Base-by-base conservation (phyloP, 1,140 invertebrate genomes). In the Megalopta genalis region DNA sequence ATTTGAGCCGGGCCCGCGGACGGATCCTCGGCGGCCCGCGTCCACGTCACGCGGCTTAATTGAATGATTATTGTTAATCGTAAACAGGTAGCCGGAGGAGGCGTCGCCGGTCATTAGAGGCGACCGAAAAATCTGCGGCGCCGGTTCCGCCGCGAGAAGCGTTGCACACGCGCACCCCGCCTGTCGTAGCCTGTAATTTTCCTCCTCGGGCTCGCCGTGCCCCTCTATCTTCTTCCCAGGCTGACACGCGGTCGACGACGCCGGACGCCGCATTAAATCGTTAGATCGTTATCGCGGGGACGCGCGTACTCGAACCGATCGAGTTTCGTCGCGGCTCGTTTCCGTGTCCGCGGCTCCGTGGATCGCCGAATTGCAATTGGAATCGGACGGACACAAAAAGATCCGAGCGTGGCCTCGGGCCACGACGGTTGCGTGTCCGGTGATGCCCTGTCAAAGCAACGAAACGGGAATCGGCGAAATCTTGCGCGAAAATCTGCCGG, bases 21-120 rank as follows among this genome's bases (percentile, higher is more conserved):
- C 32, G 14, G 57, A 71, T 54, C 52, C 42, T 46, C 39, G 32
- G 37, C 52, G 82, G 65, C 72, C 76, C 77, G 59, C 72, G 68
- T 77, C 84, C 80, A 72, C 74, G 87, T 89, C 88, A 89, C 82
- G 82, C 82, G 82, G 59, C 72, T 63, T 89, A 89, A 89, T 89
- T 88, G 88, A 89, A 87, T 87, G 88, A 89, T 89, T 88, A 88
- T 87, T 85, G 81, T 86, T 82, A 84, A 80, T 76, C 77, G 80
- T 75, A 86, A 86, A 82, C 73, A 66, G 79, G 77, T 85, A 85
- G 79, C 72, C 64, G 63, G 64, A 81, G 81, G 71, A 79, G 81
- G 81, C 64, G 77, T 74, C 49, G 23, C 27, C 6, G 73, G 59
- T 84, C 80, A 80, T 86, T 80, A 86, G 71, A 25, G 63, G 65